Conservation (phyloP, 2,888 invertebrate species). For the Monoplex corrugatus region DNA sequence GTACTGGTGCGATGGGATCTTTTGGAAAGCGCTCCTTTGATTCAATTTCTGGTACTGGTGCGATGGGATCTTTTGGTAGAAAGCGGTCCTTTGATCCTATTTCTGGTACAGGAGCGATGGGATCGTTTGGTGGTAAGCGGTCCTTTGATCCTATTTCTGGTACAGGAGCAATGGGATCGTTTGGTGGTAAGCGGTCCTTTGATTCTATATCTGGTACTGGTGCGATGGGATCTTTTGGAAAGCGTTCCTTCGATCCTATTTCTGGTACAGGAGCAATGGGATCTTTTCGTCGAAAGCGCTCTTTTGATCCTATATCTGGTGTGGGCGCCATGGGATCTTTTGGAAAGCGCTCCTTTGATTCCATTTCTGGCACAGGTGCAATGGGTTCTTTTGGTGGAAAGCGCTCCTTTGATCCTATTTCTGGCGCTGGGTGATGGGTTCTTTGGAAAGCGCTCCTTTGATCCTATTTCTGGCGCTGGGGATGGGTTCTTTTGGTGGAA, state of each 20-base stretch:
- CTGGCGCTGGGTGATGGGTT: too few relatives aligned
- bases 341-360: not conserved
- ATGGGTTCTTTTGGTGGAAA: too few relatives aligned
- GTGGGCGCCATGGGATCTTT: not conserved
- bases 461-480: too few relatives aligned
- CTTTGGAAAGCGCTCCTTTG: too few relatives aligned
- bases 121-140: slow-evolving; percentile 46
- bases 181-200: slow-evolving; percentile 43
- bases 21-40: slow-evolving; percentile 48
- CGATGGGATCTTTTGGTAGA: too few relatives aligned
- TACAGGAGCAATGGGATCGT: slow-evolving; percentile 27
- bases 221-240: slow-evolving; percentile 44
- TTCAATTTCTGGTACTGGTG: slow-evolving; percentile 24
- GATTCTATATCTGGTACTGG: slow-evolving; percentile 40
- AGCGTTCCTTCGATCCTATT: slow-evolving; percentile 48
- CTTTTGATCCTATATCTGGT: slow-evolving; percentile 36
- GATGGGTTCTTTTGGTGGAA: slow-evolving; percentile 25
- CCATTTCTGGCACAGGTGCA: slow-evolving; percentile 33
- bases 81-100: slow-evolving; percentile 45
- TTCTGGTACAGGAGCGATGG: not conserved
- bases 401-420: slow-evolving; percentile 44
- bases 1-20: slow-evolving; percentile 11
- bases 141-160: slow-evolving; percentile 29
- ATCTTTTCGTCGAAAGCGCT: slow-evolving; percentile 47
- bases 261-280: not conserved